phyloP scores from a whole-genome alignment of 2,113 vertebrate species.

The Tetrax tetrax region DNA sequence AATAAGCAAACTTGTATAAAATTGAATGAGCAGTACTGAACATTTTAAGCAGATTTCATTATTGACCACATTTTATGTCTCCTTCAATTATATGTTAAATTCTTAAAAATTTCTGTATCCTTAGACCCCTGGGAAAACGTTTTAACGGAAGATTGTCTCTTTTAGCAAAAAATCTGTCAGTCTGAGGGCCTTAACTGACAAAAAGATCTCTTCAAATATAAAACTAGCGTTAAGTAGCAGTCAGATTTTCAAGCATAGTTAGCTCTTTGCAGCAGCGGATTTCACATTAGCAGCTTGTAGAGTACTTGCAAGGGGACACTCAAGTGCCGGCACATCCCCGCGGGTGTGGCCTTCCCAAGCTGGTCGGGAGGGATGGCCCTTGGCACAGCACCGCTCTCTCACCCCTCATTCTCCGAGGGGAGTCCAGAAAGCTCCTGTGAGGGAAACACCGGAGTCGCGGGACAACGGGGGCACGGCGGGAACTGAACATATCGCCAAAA shows the following conservation, averaged over 20 bases:
- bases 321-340: neutral
- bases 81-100: neutral
- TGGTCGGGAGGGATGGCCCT: rapidly evolving
- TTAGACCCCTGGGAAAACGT: neutral
- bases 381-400: rapidly evolving
- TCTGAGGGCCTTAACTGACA: neutral
- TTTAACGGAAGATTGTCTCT: neutral
- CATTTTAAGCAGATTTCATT: neutral
- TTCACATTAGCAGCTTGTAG: neutral
- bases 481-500: rapidly evolving
- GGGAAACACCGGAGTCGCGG: rapidly evolving
- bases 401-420: neutral
- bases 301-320: neutral
- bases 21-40: neutral
- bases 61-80: neutral
- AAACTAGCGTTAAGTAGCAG: rapidly evolving
- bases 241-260: neutral
- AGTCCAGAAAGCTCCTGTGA: neutral
- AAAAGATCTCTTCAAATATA: neutral
- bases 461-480: rapidly evolving
- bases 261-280: neutral
- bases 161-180: neutral
- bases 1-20: neutral
- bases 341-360: too few species aligned
- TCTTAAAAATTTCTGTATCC: neutral